Evolutionary conservation across 2,888 invertebrate species (phyloP).

Genomic region (Siphonodentalium dalli): DNA sequence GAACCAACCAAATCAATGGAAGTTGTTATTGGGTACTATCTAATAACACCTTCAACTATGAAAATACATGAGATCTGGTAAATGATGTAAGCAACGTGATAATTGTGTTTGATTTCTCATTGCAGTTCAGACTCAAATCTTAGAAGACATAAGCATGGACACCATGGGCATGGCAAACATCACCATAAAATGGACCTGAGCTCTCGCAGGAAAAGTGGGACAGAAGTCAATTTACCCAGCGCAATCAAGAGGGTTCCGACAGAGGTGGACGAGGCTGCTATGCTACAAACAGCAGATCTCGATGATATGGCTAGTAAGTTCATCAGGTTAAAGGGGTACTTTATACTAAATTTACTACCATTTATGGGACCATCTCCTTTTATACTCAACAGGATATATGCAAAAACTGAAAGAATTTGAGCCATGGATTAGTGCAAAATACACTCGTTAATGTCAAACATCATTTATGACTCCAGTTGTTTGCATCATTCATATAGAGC

Average conservation of each 20-base stretch:
- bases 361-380: not conserved
- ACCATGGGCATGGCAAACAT: slow-evolving; percentile 40
- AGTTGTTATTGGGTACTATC: no score
- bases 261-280: slow-evolving; percentile 74
- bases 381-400: not conserved
- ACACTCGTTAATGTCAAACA: no score
- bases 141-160: slow-evolving; percentile 32
- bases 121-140: no score
- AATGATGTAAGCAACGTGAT: no score
- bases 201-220: slow-evolving; percentile 50
- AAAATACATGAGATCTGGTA: no score
- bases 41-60: no score
- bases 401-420: no score
- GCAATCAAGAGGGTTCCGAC: slow-evolving; percentile 47
- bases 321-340: not conserved
- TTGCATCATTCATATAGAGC: no score
- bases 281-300: slow-evolving; percentile 79
- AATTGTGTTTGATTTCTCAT: no score
- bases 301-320: slow-evolving; percentile 76
- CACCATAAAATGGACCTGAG: slow-evolving; percentile 45
- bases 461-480: no score
- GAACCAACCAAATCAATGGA: no score
- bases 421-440: no score
- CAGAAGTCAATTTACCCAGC: slow-evolving; percentile 46
- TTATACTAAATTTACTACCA: not conserved